Evolutionary conservation across 2,888 invertebrate genomes (phyloP).

Genomic region (Tanytarsus gracilentus): DNA sequence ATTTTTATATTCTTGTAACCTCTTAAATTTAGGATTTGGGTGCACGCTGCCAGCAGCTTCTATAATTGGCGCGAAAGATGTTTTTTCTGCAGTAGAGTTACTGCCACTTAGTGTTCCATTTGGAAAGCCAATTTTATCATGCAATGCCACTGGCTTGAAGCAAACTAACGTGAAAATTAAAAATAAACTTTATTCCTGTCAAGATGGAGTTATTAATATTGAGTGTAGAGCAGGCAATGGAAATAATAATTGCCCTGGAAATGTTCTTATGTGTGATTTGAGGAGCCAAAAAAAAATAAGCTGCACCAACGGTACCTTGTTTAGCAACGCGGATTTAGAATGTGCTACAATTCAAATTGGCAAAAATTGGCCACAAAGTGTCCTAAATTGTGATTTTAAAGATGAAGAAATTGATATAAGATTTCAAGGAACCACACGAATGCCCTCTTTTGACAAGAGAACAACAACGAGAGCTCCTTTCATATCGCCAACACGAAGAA

Average conservation of each 20-base stretch:
- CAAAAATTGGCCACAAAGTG: no score
- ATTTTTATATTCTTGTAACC: background rate
- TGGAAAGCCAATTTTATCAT: constrained; percentile 16
- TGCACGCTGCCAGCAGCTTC: constrained; percentile 10
- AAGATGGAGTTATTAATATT: background rate
- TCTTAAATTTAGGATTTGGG: background rate
- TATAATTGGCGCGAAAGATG: background rate
- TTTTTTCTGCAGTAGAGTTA: background rate
- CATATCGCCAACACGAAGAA: no score
- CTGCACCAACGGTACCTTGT: no score
- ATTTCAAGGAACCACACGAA: no score
- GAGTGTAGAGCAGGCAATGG: background rate
- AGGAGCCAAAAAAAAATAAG: no score
- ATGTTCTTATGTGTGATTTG: no score
- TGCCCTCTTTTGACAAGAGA: no score
- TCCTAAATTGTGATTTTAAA: no score
- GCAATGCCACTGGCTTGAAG: constrained; percentile 8
- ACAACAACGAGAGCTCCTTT: no score
- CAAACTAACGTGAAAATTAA: background rate
- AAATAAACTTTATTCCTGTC: background rate
- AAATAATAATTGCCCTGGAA: background rate
- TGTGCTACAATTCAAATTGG: no score
- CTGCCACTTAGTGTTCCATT: constrained; percentile 9
- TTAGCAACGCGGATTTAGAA: background rate
- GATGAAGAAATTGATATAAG: no score